Evolutionary conservation across 1,140 invertebrate species (phyloP), one percentile per base, ranked within the genome.

Genomic region (Anagrus nilaparvatae): DNA sequence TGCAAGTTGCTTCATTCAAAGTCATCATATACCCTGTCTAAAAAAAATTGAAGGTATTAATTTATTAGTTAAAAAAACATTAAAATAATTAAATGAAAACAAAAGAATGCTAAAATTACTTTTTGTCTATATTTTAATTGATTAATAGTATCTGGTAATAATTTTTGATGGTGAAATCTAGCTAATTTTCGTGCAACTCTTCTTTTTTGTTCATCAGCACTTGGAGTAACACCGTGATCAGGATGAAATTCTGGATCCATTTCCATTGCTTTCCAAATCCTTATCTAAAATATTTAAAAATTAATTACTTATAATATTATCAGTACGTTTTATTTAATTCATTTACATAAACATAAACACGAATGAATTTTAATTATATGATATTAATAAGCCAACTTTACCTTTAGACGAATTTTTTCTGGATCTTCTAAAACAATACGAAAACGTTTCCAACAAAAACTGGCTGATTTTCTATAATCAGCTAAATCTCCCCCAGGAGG

Each of bases 241-340:
- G 77, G 75, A 44, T 72, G 68, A 60, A 93, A 96, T 2, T 91
- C 59, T 9, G 87, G 85, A 66, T 95, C 89, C 21, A 75, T 77
- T 63, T 90, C 81, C 50, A 96, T 64, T 8, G 76, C 79, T 23
- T 79, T 76, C 83, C 84, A 93, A 42, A 92, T 71, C 60, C 79
- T 76, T 58, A 84, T 78, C 87, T 92, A 56, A 24, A n/a, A n/a
- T n/a, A n/a, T n/a, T n/a, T n/a, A n/a, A n/a, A n/a, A n/a, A n/a
- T n/a, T n/a, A n/a, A n/a, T n/a, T n/a, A n/a, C n/a, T n/a, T n/a
- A n/a, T n/a, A n/a, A n/a, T n/a, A n/a, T n/a, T n/a, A n/a, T n/a
- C n/a, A n/a, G n/a, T n/a, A n/a, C n/a, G n/a, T n/a, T n/a, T n/a
- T n/a, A n/a, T n/a, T n/a, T n/a, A n/a, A n/a, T n/a, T n/a, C n/a